Base-by-base conservation (phyloP, 2,888 invertebrate genomes). In the Protodeltote pygarga region DNA sequence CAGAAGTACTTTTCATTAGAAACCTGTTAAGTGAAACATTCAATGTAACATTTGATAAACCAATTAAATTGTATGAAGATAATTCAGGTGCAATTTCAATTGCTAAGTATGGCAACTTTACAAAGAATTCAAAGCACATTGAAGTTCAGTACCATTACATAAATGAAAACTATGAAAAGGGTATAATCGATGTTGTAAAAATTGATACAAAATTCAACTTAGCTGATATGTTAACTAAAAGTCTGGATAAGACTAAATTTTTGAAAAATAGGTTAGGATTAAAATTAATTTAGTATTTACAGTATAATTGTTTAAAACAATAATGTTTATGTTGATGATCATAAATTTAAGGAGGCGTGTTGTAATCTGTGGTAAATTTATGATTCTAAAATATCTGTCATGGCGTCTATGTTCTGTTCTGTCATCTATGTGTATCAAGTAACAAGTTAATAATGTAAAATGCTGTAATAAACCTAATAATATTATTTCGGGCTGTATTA, bases 11-110 rank as follows among this genome's bases (percentile, higher is more conserved):
- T 38, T 54, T 62, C 39, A 31, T 68, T 19, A 59, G 17, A 48
- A 45, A 54, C 21, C 21, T 71, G 23, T 20, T 64, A 32, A 58
- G 48, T 38, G 45, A 62, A 11, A 60, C 60, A 50, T 49, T 39
- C 11, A 6, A 31, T 39, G 5, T 31, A 16, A 39, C 19, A 68
- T n/a, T n/a, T n/a, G n/a, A n/a, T n/a, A n/a, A n/a, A n/a, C n/a
- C n/a, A n/a, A n/a, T n/a, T n/a, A n/a, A 67, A 15, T 40, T 73
- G n/a, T 73, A 68, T 60, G 73, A 65, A 54, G 63, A 69, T 44
- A 73, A 73, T 50, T 64, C 59, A 42, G 63, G 66, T 41, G 52
- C 71, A 40, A 20, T 73, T 10, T 38, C 41, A 6, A 51, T 54
- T 31, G 51, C 51, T 20, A 57, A 52, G 8, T 47, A 35, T 32